Evolutionary conservation across 1,140 invertebrate genomes (phyloP), one percentile per base, ranked within the genome.

Genomic region (Bombyx mandarina): DNA sequence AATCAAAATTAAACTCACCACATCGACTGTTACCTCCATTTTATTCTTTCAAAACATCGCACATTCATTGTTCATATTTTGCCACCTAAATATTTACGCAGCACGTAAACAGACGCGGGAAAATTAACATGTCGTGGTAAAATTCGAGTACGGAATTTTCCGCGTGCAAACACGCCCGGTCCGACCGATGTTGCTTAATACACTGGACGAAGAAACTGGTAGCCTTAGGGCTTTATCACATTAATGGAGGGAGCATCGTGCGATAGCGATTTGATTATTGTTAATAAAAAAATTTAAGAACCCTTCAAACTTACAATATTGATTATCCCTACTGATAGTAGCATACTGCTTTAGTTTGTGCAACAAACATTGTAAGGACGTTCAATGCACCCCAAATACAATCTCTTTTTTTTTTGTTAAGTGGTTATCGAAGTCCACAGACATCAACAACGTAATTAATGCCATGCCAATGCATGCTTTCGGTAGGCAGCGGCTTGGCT

Each of bases 11-110:
- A 35, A 45, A 68, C 81, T 79, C 46, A 84, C 81, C 66, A 84
- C 76, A 26, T 84, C 81, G 46, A 74, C 81, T 63, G 71, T 72
- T 56, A 81, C 66, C 76, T 84, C 81, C 77, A 84, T 73, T 58
- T 74, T 64, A 43, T 35, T 35, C 26, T 35, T 35, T 35, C 26
- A 65, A 26, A 54, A 57, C 7, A 45, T 18, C 43, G 47, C 7
- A 52, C 42, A 52, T 10, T 47, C 43, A 45, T 26, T 43, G 10
- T 7, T 54, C 44, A 61, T 22, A 49, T 49, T n/a, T 35, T 35
- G 26, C 26, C 26, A 35, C 26, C 26, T 35, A 35, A 35, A 35
- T 35, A 35, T 35, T 2, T 35, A 35, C 26, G 26, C 4, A 35
- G 26, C 26, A 5, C 26, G 26, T 35, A 22, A 18, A 50, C 26